A percentile compares a stretch with the other conserved stretches of the same genome.
These are phyloP conservation scores for Oligia strigilis DNA, from an alignment of 2,888 invertebrate genomes.

Conservation along the genomic window DNA sequence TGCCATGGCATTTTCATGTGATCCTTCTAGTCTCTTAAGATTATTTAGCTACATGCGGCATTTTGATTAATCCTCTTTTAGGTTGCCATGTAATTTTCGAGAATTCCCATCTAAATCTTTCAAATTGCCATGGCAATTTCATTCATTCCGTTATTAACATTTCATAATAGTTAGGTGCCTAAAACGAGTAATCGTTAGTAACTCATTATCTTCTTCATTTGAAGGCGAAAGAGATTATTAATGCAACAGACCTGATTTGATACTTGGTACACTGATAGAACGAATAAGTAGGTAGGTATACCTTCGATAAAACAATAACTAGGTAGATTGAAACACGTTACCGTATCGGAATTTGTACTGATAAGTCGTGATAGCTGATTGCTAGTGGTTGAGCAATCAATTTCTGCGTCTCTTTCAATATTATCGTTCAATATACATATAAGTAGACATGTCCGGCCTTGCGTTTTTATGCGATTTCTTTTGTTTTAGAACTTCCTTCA, in stretches of 20 bases:
- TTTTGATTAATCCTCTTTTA: not conserved
- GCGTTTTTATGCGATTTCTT: not conserved
- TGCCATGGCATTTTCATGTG: not conserved
- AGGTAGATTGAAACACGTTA: conserved; percentile 56
- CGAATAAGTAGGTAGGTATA: conserved; percentile 7
- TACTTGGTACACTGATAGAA: conserved; percentile 39
- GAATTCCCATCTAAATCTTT: not conserved
- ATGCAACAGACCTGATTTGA: conserved; percentile 59
- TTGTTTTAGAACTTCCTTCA: not conserved
- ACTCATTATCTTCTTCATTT: conserved; percentile 26
- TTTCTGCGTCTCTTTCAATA: conserved; percentile 36
- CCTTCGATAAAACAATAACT: conserved; percentile 57
- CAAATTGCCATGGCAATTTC: not conserved
- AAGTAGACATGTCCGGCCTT: not conserved
- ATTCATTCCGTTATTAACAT: not conserved
- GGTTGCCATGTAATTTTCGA: not conserved
- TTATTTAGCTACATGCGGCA: too few relatives aligned
- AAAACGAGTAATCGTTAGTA: conserved; percentile 7
- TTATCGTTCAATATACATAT: conserved; percentile 32
- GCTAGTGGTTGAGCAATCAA: conserved; percentile 54
- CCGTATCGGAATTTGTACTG: conserved; percentile 54
- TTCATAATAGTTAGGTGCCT: not conserved
- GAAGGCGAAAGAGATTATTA: conserved; percentile 41
- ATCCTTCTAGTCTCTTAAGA: conserved; percentile 1
- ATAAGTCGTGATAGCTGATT: conserved; percentile 57